A percentile compares a stretch with the other conserved stretches of the same genome.
Evolutionary conservation across 2,888 invertebrate genomes (phyloP).

Genomic region (Mimachlamys varia): DNA sequence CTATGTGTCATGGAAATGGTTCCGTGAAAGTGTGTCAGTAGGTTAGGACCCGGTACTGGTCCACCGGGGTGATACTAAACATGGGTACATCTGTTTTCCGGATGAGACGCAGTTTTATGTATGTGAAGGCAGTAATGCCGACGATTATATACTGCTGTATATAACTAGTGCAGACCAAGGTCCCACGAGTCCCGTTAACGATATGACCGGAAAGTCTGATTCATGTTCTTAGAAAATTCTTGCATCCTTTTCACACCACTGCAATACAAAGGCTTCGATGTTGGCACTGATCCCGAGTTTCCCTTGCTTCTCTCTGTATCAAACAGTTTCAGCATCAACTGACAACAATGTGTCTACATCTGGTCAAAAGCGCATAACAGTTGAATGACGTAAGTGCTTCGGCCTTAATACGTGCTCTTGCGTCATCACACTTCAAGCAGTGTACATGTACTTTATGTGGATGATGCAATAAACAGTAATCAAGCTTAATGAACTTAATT

Average conservation of each 20-base stretch:
- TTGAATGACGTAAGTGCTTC: neutral
- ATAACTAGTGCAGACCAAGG: neutral
- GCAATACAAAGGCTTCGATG: neutral
- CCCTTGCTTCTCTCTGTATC: neutral
- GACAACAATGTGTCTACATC: neutral
- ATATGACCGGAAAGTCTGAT: slow-evolving; percentile 1
- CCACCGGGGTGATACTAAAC: neutral
- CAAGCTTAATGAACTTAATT: too few species aligned
- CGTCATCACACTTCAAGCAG: too few species aligned
- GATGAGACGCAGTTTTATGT: neutral
- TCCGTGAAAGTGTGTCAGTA: neutral
- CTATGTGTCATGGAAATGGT: neutral
- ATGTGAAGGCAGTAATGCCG: neutral
- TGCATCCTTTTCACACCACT: neutral
- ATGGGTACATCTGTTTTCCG: slow-evolving; percentile 13
- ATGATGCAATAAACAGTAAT: too few species aligned
- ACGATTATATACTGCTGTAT: neutral
- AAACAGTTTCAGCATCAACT: neutral
- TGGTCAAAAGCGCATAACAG: neutral
- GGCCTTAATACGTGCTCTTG: neutral
- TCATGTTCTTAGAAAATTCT: neutral
- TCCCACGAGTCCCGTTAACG: neutral
- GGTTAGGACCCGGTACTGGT: neutral
- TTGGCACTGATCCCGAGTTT: neutral
- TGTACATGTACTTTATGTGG: too few species aligned